Conservation (phyloP, 2,888 invertebrate genomes). For the Dasysyrphus tricinctus region DNA sequence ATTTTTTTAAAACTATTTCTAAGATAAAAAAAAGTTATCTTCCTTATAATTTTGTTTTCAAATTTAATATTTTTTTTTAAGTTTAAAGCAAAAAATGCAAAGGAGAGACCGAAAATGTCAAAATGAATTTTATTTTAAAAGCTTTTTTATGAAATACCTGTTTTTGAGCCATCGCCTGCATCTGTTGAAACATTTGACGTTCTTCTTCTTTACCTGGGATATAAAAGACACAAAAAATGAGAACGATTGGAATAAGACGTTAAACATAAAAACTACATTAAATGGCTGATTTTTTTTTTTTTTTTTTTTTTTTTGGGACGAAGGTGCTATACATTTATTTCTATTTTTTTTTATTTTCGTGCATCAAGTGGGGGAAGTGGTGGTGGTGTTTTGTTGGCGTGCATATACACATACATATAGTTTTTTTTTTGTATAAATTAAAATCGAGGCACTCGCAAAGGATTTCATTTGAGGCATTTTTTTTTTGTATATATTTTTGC, state of each 20-base stretch:
- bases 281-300: conserved; percentile 2
- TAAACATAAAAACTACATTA: conserved; percentile 55
- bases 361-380: conserved; percentile 40
- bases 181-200: conserved; percentile 97
- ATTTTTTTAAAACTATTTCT: conserved; percentile 49
- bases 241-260: conserved; percentile 65
- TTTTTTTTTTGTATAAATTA: conserved; percentile 58
- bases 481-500: neutral
- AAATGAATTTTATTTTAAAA: conserved; percentile 66
- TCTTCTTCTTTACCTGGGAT: conserved; percentile 95
- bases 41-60: conserved; percentile 39
- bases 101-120: conserved; percentile 71
- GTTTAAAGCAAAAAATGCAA: conserved; percentile 63
- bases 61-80: conserved; percentile 28
- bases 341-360: conserved; percentile 19
- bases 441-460: conserved; percentile 9
- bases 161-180: conserved; percentile 98
- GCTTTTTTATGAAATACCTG: conserved; percentile 87
- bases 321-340: neutral
- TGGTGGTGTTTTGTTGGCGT: conserved; percentile 52
- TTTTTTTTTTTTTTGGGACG: conserved; percentile 6
- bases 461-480: conserved; percentile 32
- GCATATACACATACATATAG: conserved; percentile 33
- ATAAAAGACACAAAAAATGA: conserved; percentile 33
- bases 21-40: conserved; percentile 65